Evolutionary conservation across 2,888 invertebrate species (phyloP).

Genomic region (Diaprepes abbreviatus): DNA sequence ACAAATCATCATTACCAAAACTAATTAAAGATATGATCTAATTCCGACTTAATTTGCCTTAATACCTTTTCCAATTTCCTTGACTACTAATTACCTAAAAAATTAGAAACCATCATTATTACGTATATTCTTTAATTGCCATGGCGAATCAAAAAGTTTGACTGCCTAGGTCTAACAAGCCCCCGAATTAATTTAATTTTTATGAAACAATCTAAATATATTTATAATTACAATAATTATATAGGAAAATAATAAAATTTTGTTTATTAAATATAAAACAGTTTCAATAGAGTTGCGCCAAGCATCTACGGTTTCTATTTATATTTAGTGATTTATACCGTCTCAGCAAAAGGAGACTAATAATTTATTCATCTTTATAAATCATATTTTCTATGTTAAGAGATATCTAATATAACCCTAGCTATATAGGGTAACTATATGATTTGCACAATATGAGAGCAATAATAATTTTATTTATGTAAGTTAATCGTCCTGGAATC

Average conservation of each 20-base stretch:
- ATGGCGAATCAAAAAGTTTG: conserved; percentile 34
- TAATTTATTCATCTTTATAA: too few relatives aligned
- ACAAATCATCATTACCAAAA: conserved; percentile 38
- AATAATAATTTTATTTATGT: too few relatives aligned
- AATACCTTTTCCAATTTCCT: conserved; percentile 43
- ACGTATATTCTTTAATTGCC: conserved; percentile 23
- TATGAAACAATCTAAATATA: conserved; percentile 35
- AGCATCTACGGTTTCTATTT: too few relatives aligned
- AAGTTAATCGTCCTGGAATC: too few relatives aligned
- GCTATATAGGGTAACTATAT: too few relatives aligned
- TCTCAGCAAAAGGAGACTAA: too few relatives aligned
- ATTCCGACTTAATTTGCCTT: conserved; percentile 32
- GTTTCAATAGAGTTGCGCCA: not conserved
- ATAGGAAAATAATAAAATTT: conserved; percentile 21
- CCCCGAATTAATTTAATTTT: conserved; percentile 37
- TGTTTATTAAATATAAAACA: not conserved
- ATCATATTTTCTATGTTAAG: too few relatives aligned
- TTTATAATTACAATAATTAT: conserved; percentile 32
- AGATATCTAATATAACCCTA: too few relatives aligned
- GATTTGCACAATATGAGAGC: too few relatives aligned
- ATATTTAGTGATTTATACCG: too few relatives aligned
- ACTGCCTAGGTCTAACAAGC: conserved; percentile 30
- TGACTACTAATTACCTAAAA: conserved; percentile 38
- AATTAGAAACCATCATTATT: conserved; percentile 25
- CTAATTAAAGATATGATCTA: conserved; percentile 43